Percentiles rank a stretch among this genome's conserved stretches.
phyloP scores from a whole-genome alignment of 2,888 invertebrate species.

The Athripsodes cinereus region DNA sequence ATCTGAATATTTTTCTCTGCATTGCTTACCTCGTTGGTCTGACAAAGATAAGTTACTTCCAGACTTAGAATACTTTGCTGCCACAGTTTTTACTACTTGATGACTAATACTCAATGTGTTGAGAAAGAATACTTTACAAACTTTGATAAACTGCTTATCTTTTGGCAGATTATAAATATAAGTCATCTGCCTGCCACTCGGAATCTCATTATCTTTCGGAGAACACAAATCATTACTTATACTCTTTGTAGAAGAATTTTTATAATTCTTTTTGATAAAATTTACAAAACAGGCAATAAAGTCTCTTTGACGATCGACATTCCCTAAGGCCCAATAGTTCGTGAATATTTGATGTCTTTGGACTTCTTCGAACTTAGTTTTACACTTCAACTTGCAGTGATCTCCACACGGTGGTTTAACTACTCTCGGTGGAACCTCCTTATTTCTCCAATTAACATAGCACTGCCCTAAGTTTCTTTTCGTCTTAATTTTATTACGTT shows the following conservation, averaged over 20 bases:
- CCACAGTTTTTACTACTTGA: conserved; percentile 2
- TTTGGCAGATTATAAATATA: not conserved
- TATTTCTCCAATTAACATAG: conserved; percentile 3
- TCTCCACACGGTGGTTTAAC: conserved; percentile 1
- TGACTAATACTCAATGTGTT: not conserved
- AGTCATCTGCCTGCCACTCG: not conserved
- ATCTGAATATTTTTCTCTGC: not conserved
- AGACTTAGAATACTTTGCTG: not conserved
- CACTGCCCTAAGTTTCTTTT: not conserved
- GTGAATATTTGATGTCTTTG: not conserved
- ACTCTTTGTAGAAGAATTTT: not conserved
- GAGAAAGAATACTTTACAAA: not conserved
- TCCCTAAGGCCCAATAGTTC: not conserved
- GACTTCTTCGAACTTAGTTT: not conserved
- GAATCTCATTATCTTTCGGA: not conserved
- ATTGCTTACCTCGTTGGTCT: conserved; percentile 3
- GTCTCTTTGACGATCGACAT: conserved; percentile 3
- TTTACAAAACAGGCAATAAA: conserved; percentile 4
- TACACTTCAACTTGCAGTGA: not conserved
- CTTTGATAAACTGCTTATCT: not conserved
- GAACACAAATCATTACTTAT: not conserved
- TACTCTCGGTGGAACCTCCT: not conserved
- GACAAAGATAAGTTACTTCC: not conserved
- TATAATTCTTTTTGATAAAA: not conserved
- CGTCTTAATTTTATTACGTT: not conserved